phyloP scores from a whole-genome alignment of 2,888 invertebrate genomes.

The Stramonita haemastoma region DNA sequence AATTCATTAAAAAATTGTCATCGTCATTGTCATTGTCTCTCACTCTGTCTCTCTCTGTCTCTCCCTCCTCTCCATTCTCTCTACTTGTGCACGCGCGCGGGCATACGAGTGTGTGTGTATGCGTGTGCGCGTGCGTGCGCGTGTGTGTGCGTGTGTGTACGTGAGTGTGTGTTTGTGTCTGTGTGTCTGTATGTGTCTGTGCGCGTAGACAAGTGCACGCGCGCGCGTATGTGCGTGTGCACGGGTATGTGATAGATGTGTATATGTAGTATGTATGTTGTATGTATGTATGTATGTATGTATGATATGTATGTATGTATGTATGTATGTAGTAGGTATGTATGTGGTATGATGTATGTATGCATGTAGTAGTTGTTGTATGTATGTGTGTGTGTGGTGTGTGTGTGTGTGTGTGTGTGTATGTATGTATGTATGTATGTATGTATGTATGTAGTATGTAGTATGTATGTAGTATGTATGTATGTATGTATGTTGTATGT shows the following conservation, averaged over 20 bases:
- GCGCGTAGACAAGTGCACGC: too few relatives aligned
- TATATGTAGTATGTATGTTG: neutral
- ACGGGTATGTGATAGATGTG: neutral
- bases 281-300: neutral
- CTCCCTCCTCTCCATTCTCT: too few relatives aligned
- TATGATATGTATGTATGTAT: neutral
- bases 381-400: neutral
- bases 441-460: neutral
- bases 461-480: too few relatives aligned
- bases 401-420: slow-evolving; percentile 15
- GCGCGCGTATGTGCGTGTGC: neutral
- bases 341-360: too few relatives aligned
- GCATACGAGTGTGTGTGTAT: neutral
- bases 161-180: neutral
- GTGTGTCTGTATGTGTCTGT: neutral
- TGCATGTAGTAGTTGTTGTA: too few relatives aligned
- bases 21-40: too few relatives aligned
- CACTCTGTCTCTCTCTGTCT: too few relatives aligned
- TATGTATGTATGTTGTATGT: neutral
- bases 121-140: neutral
- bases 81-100: too few relatives aligned
- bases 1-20: too few relatives aligned
- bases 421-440: neutral
- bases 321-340: neutral
- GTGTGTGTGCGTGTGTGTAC: neutral